These are phyloP conservation scores for Hydractinia echinata DNA, from an alignment of 30 jellyfish, hydroid and myxozoan genomes.

Conservation along the genomic window DNA sequence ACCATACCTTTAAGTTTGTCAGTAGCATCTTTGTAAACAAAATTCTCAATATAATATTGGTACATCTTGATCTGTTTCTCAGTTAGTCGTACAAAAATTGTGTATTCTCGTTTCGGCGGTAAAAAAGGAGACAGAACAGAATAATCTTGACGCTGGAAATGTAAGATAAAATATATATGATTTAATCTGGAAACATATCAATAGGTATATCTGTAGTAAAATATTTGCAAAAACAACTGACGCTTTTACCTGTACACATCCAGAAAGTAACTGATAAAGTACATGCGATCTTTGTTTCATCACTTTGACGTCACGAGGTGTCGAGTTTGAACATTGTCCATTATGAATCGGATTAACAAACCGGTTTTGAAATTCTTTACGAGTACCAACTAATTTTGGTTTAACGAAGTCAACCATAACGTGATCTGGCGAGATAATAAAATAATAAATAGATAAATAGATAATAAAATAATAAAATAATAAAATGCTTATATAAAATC, in stretches of 20 bases:
- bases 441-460: too few species aligned
- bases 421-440: conserved; percentile 48
- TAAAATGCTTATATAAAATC: too few species aligned
- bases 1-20: conserved; percentile 28
- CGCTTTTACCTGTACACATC: conserved; percentile 86
- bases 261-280: conserved; percentile 80
- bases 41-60: conserved; percentile 66
- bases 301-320: conserved; percentile 75
- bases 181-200: background rate
- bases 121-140: conserved; percentile 89
- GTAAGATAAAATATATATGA: background rate
- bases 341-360: conserved; percentile 85
- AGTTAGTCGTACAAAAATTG: conserved; percentile 83
- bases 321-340: conserved; percentile 96
- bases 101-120: conserved; percentile 92
- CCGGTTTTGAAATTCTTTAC: conserved; percentile 79
- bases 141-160: conserved; percentile 83
- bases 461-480: too few species aligned
- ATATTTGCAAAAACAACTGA: too few species aligned
- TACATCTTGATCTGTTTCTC: conserved; percentile 83
- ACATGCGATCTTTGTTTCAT: conserved; percentile 96
- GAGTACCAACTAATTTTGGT: conserved; percentile 90
- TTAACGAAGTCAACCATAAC: conserved; percentile 94
- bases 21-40: conserved; percentile 58
- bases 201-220: background rate